Percentiles rank a stretch among this genome's conserved stretches.
phyloP scores from a whole-genome alignment of 1,140 invertebrate species.

The Drosophila sechellia region DNA sequence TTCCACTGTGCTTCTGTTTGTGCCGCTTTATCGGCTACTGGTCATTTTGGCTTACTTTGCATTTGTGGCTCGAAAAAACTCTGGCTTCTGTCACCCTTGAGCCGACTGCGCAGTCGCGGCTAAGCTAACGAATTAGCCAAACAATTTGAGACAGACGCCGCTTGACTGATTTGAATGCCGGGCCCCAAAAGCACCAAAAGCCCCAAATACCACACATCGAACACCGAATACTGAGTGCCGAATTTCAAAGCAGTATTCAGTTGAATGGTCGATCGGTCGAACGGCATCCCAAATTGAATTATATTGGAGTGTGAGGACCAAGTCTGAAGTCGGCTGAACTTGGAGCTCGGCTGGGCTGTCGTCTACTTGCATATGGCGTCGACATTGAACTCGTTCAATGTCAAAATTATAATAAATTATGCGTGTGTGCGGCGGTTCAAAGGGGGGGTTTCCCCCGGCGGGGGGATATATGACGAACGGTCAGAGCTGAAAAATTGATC shows the following conservation, averaged over 20 bases:
- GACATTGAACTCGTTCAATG: conserved; percentile 82
- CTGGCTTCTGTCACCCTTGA: conserved; percentile 58
- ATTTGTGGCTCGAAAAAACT: conserved; percentile 1
- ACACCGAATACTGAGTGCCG: conserved; percentile 10
- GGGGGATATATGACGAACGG: conserved; percentile 2
- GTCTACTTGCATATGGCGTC: conserved; percentile 63
- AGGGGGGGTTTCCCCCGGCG: not conserved
- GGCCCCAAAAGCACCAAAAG: not conserved
- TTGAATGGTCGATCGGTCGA: conserved; percentile 51
- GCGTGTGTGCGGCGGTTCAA: conserved; percentile 38
- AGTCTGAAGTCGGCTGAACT: conserved; percentile 38
- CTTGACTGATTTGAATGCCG: conserved; percentile 56
- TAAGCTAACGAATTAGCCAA: conserved; percentile 67
- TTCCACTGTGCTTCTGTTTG: not conserved
- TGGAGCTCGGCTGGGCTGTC: conserved; percentile 20
- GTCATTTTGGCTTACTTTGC: conserved; percentile 10
- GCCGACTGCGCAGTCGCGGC: conserved; percentile 55
- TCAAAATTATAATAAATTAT: conserved; percentile 80
- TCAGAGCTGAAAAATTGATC: conserved; percentile 56
- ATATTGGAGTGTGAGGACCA: conserved; percentile 37
- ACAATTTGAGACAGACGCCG: conserved; percentile 47
- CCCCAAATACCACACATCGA: not conserved
- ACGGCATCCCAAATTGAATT: conserved; percentile 46
- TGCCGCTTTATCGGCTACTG: conserved; percentile 7
- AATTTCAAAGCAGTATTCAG: conserved; percentile 33